Percentiles rank a stretch among this genome's conserved stretches.
phyloP scores from a whole-genome alignment of 2,888 invertebrate genomes.

The Chymomyza procnemis region DNA sequence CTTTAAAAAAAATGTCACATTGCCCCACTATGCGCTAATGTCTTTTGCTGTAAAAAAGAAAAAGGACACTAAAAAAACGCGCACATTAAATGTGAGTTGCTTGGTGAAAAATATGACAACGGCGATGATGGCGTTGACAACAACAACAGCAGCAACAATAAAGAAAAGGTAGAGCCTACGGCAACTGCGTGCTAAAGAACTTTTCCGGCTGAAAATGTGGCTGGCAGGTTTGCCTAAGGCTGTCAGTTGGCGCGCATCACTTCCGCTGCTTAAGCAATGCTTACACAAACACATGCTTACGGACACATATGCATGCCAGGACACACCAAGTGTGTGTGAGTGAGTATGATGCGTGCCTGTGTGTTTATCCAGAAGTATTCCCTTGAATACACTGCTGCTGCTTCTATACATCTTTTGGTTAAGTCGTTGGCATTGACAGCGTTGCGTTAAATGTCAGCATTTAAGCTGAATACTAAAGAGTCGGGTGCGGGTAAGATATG shows the following conservation, averaged over 20 bases:
- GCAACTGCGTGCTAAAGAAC: slow-evolving; percentile 43
- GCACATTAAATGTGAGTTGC: slow-evolving; percentile 5
- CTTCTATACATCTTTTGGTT: slow-evolving; percentile 2
- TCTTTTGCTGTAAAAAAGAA: slow-evolving; percentile 22
- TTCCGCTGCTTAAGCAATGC: slow-evolving; percentile 52
- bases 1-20: neutral
- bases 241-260: slow-evolving; percentile 56
- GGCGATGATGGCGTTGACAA: slow-evolving; percentile 21
- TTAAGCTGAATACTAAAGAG: slow-evolving; percentile 1
- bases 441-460: slow-evolving; percentile 63
- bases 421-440: slow-evolving; percentile 53
- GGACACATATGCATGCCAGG: slow-evolving; percentile 13
- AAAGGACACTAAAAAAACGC: slow-evolving; percentile 18
- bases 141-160: neutral
- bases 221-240: slow-evolving; percentile 28
- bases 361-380: slow-evolving; percentile 66
- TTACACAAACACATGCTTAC: slow-evolving; percentile 21
- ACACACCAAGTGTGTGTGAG: slow-evolving; percentile 56
- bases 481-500: neutral
- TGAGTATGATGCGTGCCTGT: too few relatives aligned
- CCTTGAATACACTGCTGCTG: slow-evolving; percentile 60
- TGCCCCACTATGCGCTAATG: slow-evolving; percentile 30
- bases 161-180: neutral
- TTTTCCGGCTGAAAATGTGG: slow-evolving; percentile 49
- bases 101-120: slow-evolving; percentile 51